Percentiles rank a stretch among this genome's conserved stretches.
These are phyloP conservation scores for Ophiodon elongatus DNA, from an alignment of 2,113 vertebrate genomes.

Conservation along the genomic window DNA sequence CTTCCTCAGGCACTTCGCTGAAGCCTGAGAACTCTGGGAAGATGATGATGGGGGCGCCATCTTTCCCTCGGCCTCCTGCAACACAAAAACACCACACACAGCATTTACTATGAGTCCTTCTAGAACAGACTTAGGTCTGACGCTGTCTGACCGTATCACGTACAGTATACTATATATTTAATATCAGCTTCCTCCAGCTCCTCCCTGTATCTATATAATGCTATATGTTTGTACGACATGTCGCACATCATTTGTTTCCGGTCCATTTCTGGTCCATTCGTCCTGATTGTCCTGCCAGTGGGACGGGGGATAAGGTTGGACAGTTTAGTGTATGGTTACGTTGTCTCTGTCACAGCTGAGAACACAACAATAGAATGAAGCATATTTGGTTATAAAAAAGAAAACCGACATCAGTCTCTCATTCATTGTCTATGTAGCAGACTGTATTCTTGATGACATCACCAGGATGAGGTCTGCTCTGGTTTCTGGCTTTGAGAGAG, in stretches of 20 bases:
- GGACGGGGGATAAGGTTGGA: background rate
- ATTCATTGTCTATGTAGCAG: background rate
- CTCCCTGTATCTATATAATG: background rate
- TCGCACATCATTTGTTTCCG: background rate
- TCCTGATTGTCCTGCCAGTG: background rate
- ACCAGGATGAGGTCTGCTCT: background rate
- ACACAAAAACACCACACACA: slow-evolving; percentile 24
- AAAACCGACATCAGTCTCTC: too few species aligned
- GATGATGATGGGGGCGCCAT: slow-evolving; percentile 94
- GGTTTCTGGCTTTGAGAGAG: background rate
- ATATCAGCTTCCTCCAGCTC: background rate
- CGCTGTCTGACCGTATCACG: background rate
- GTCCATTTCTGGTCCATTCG: too few species aligned
- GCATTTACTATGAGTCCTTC: background rate
- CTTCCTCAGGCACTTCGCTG: slow-evolving; percentile 92
- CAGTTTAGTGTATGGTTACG: background rate
- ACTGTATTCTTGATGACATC: background rate
- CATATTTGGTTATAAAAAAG: too few species aligned
- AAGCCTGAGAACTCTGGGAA: slow-evolving; percentile 93
- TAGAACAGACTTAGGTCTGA: background rate
- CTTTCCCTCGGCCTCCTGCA: slow-evolving; percentile 93
- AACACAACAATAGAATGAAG: background rate
- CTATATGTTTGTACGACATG: background rate
- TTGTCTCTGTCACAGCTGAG: background rate
- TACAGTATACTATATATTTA: background rate